Evolutionary conservation across 1,140 invertebrate species (phyloP), one percentile per base, ranked within the genome.

Genomic region (Zaprionus africanus): DNA sequence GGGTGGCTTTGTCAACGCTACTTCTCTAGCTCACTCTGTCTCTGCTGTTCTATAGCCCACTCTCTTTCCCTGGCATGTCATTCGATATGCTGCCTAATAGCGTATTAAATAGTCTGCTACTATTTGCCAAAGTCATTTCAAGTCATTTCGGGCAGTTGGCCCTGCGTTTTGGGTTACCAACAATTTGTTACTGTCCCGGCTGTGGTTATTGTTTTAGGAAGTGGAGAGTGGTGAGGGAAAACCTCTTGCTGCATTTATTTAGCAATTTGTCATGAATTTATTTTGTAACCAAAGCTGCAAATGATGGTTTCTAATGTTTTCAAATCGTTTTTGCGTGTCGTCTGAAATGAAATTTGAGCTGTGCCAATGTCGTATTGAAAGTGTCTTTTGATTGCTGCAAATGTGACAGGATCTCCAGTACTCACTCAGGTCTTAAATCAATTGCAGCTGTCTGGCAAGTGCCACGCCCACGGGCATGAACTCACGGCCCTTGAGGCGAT

Each of bases 41-140:
- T 28, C n/a, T n/a, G 2, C 15, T 31, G 4, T 1, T 36, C 49
- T 28, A 4, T 28, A 19, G 3, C 9, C 4, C 28, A 49, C 54
- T 41, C n/a, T 28, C 36, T 15, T 4, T 2, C 38, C 38, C 46
- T 49, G 19, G 60, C 64, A 72, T 85, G 88, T 78, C 80, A 91
- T 91, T 91, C 81, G 88, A 91, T 91, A 91, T 82, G 90, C 79
- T 82, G 75, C 72, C 77, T 85, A 91, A 91, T 91, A 91, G 81
- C 79, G 84, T 88, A 88, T 91, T 91, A 91, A 91, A 91, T 91
- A 91, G 88, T 91, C 81, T 91, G 88, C 79, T 90, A 90, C 79
- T 79, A 90, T 90, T 90, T 88, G 79, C 79, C 73, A 90, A 88
- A 79, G 81, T 85, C 81, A 81, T 88, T 85, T 72, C 76, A 59